These are phyloP conservation scores for Sardina pilchardus DNA, from an alignment of 2,113 vertebrate genomes.

Conservation along the genomic window DNA sequence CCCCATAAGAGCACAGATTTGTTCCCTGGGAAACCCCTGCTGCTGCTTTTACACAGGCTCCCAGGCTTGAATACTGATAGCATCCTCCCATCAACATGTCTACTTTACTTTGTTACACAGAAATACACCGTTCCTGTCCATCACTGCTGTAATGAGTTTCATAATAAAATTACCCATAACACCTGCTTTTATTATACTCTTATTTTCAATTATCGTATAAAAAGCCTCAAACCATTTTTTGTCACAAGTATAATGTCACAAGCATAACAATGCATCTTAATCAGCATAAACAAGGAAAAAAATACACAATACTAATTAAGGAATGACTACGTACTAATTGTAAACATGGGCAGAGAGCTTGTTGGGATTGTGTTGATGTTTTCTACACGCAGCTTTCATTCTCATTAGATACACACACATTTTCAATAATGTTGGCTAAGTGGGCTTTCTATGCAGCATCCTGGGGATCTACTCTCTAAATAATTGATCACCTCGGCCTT, in stretches of 20 bases:
- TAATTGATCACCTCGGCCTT: constrained; percentile 30
- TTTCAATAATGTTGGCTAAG: too few species aligned
- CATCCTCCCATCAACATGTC: neutral
- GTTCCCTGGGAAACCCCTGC: neutral
- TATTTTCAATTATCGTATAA: neutral
- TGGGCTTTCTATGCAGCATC: too few species aligned
- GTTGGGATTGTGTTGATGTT: neutral
- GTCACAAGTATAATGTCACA: neutral
- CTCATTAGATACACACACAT: neutral
- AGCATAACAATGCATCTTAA: neutral
- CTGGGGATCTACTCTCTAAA: neutral
- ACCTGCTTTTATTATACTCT: neutral
- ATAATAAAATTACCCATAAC: neutral
- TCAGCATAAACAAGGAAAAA: neutral
- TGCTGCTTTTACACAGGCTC: neutral
- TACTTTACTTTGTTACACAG: neutral
- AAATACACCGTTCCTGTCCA: neutral
- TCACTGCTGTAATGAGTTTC: neutral
- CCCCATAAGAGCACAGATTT: neutral
- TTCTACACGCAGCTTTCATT: neutral
- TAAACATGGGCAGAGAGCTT: neutral
- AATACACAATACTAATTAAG: neutral
- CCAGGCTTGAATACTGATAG: too few species aligned
- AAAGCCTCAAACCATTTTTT: neutral
- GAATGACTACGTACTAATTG: neutral